Percentiles rank a stretch among this genome's conserved stretches.
Conservation (phyloP, 2,113 vertebrate genomes). For the Heterochromis multidens region DNA sequence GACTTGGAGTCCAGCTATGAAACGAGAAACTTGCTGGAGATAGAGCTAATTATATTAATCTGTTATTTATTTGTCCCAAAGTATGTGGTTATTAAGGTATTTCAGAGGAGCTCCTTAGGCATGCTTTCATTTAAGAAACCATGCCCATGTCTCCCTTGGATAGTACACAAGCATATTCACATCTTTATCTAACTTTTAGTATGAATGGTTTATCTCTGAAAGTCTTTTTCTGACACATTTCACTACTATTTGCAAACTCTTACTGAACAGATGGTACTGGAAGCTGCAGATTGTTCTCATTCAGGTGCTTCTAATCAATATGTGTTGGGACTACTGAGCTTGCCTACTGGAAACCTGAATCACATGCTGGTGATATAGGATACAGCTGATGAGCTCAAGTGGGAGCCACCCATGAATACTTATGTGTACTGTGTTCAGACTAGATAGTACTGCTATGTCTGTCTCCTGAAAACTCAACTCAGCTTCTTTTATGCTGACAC, state of each 20-base stretch:
- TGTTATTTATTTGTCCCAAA: not conserved
- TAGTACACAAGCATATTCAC: not conserved
- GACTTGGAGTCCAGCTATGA: not conserved
- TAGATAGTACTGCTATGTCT: not conserved
- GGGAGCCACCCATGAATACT: conserved; percentile 14
- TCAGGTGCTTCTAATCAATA: not conserved
- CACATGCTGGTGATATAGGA: not conserved
- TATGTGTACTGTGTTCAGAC: not conserved
- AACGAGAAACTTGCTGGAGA: not conserved
- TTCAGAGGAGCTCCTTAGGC: not conserved
- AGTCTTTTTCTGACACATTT: not conserved
- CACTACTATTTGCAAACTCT: not conserved
- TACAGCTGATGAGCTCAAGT: conserved; percentile 6
- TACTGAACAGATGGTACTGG: not conserved
- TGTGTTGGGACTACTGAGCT: not conserved
- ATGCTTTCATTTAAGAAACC: not conserved
- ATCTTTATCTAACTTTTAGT: not conserved
- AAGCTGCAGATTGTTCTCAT: not conserved
- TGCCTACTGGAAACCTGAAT: conserved; percentile 3
- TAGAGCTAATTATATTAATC: not conserved
- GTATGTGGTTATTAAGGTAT: not conserved
- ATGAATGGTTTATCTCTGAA: not conserved
- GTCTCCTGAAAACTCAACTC: not conserved
- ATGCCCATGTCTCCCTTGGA: not conserved
- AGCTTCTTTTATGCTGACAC: not conserved